These are phyloP conservation scores for Drosophila mauritiana DNA, from an alignment of 1,140 invertebrate genomes.

Conservation along the genomic window DNA sequence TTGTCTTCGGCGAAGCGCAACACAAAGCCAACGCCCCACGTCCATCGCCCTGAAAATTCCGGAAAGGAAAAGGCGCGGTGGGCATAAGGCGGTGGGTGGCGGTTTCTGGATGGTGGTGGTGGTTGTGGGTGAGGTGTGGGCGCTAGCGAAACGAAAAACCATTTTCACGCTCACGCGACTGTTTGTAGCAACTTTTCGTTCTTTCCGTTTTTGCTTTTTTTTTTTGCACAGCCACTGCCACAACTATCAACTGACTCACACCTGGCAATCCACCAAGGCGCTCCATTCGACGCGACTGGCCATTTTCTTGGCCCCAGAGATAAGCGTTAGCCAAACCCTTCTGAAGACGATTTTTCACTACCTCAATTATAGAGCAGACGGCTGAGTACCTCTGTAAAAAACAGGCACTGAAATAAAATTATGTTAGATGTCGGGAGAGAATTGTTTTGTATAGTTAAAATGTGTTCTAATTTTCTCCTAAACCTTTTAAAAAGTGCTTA, in stretches of 20 bases:
- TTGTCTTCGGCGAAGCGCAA: conserved; percentile 79
- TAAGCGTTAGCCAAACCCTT: conserved; percentile 58
- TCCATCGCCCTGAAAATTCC: conserved; percentile 4
- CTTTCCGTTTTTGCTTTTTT: conserved; percentile 36
- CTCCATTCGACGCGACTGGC: conserved; percentile 19
- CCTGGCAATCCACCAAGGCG: conserved; percentile 60
- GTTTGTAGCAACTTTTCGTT: conserved; percentile 72
- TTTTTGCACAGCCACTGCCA: conserved; percentile 30
- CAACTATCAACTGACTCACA: conserved; percentile 78
- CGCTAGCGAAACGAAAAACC: conserved; percentile 71
- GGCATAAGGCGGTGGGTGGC: neutral
- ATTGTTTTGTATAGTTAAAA: too few relatives aligned
- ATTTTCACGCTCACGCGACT: conserved; percentile 81
- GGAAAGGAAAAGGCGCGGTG: neutral
- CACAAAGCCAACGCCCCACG: conserved; percentile 73
- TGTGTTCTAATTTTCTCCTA: too few relatives aligned
- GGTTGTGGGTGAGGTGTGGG: conserved; percentile 11
- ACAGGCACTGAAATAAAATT: neutral
- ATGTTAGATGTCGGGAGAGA: too few relatives aligned
- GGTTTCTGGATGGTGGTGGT: neutral
- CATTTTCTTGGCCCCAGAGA: conserved; percentile 45
- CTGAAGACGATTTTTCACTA: conserved; percentile 45
- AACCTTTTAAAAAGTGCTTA: too few relatives aligned
- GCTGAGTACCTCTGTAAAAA: neutral
- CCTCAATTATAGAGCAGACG: neutral